phyloP scores from a whole-genome alignment of 2,797 vertebrate genomes.

The Muscicapa striata region DNA sequence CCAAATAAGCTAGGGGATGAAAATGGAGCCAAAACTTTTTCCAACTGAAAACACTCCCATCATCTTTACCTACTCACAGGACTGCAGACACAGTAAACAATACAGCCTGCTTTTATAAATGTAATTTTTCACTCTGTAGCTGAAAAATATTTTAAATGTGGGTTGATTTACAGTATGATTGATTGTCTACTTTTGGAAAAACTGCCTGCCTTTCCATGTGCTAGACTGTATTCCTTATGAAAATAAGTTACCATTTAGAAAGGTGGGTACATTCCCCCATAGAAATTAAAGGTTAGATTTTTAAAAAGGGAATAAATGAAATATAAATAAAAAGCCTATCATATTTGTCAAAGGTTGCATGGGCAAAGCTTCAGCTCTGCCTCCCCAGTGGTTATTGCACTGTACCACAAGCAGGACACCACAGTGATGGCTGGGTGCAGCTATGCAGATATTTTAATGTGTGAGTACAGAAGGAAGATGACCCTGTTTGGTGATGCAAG shows the following conservation, averaged over 20 bases:
- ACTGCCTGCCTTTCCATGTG: not conserved
- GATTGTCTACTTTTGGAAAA: not conserved
- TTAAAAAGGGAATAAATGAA: not conserved
- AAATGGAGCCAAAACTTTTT: not conserved
- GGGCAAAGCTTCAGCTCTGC: not conserved
- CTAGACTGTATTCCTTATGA: not conserved
- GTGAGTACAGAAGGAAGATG: not conserved
- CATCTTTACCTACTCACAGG: not conserved
- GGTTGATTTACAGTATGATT: not conserved
- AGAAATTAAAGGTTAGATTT: not conserved
- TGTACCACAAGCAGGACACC: too few species aligned
- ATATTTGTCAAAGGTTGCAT: not conserved
- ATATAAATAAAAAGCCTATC: fast-evolving
- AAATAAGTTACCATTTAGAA: not conserved
- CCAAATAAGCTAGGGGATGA: not conserved
- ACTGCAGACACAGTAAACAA: not conserved
- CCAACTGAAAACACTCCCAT: not conserved
- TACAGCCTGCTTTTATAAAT: not conserved
- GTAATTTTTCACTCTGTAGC: not conserved
- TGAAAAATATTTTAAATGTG: not conserved
- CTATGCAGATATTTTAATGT: not conserved
- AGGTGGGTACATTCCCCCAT: not conserved
- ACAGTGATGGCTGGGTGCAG: not conserved
- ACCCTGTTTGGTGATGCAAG: not conserved
- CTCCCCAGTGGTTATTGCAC: not conserved